These are phyloP conservation scores for Pedetes capensis DNA, from an alignment of 2,113 vertebrate species.

Conservation along the genomic window DNA sequence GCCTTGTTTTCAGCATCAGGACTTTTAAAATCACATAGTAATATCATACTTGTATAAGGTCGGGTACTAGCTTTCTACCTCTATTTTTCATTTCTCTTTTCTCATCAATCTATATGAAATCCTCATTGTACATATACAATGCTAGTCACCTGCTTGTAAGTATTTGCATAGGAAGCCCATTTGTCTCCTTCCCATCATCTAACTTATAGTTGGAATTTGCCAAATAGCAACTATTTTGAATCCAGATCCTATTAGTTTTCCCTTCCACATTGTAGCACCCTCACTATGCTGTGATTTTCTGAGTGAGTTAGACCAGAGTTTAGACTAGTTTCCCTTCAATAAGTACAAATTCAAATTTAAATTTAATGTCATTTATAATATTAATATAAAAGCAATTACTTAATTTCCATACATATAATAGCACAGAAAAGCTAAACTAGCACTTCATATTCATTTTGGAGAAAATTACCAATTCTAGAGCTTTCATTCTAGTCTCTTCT, in stretches of 20 bases:
- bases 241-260: background rate
- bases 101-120: background rate
- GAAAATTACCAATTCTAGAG: background rate
- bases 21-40: background rate
- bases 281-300: background rate
- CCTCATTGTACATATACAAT: background rate
- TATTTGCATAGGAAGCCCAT: background rate
- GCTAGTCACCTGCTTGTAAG: background rate
- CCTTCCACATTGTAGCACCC: background rate
- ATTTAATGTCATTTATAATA: background rate
- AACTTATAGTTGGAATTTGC: background rate
- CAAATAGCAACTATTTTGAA: background rate
- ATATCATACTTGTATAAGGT: background rate
- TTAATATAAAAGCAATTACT: background rate
- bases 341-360: constrained; percentile 17
- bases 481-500: background rate
- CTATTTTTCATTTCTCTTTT: constrained; percentile 6
- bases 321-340: background rate
- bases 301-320: background rate
- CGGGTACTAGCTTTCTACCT: background rate
- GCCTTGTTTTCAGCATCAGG: background rate
- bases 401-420: background rate
- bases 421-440: background rate
- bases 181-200: background rate
- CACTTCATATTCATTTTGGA: background rate